phyloP scores from a whole-genome alignment of 1,140 invertebrate genomes.

The Caenorhabditis remanei region DNA sequence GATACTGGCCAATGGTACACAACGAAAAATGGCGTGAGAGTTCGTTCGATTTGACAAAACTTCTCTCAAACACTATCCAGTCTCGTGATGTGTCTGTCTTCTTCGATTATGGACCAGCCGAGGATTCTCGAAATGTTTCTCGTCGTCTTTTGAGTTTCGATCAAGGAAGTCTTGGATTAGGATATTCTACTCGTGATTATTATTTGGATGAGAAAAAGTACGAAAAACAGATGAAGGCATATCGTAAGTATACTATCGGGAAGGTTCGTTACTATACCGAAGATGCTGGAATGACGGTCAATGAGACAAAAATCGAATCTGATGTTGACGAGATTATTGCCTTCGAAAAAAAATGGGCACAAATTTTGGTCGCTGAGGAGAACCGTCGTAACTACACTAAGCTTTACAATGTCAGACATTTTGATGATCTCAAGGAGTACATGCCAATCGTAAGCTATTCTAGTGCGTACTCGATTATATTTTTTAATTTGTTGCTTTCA shows the following conservation, averaged over 20 bases:
- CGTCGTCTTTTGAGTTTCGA: constrained; percentile 70
- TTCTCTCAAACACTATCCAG: constrained; percentile 64
- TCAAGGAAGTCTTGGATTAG: constrained; percentile 73
- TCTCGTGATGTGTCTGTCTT: constrained; percentile 67
- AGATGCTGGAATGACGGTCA: constrained; percentile 67
- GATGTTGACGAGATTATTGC: constrained; percentile 70
- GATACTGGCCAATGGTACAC: constrained; percentile 74
- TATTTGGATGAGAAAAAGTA: constrained; percentile 76
- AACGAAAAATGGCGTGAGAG: constrained; percentile 64
- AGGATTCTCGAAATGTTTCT: constrained; percentile 69
- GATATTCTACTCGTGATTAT: constrained; percentile 72
- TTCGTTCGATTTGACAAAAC: constrained; percentile 69
- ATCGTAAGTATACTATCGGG: constrained; percentile 68
- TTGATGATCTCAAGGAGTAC: constrained; percentile 67
- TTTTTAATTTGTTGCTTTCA: constrained; percentile 67
- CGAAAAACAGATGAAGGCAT: constrained; percentile 75
- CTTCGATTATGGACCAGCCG: constrained; percentile 66
- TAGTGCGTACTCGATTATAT: background rate
- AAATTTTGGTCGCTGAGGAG: constrained; percentile 73
- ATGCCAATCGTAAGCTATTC: constrained; percentile 60
- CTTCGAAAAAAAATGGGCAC: constrained; percentile 75
- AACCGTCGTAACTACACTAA: constrained; percentile 71
- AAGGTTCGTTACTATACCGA: constrained; percentile 69
- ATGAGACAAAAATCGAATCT: constrained; percentile 64
- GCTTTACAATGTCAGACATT: constrained; percentile 71